Evolutionary conservation across 2,113 vertebrate genomes (phyloP).

Genomic region (Ageneiosus marmoratus): DNA sequence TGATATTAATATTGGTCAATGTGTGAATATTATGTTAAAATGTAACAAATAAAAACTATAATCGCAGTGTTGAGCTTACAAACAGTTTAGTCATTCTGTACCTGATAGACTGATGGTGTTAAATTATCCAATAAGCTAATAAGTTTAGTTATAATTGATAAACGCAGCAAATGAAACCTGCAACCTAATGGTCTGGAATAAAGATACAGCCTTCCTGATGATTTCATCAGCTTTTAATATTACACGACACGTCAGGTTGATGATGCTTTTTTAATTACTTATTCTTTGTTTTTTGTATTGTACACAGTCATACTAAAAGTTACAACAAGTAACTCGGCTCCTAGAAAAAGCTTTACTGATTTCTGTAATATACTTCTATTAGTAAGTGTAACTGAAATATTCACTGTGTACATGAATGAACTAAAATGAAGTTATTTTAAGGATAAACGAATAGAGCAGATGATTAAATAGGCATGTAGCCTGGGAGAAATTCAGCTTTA

Average conservation of each 20-base stretch:
- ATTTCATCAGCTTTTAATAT: background rate
- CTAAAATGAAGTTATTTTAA: background rate
- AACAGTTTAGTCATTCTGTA: background rate
- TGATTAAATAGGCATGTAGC: background rate
- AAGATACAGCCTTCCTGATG: background rate
- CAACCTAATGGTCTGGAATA: background rate
- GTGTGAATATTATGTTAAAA: background rate
- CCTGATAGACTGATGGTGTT: background rate
- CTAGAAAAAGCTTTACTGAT: background rate
- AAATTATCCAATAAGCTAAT: background rate
- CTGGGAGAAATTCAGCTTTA: conserved; percentile 1
- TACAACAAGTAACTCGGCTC: background rate
- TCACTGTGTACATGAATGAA: background rate
- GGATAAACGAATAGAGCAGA: background rate
- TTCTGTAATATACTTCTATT: background rate
- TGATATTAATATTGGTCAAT: background rate
- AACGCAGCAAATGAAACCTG: background rate
- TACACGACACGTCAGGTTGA: background rate
- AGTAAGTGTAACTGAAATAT: background rate
- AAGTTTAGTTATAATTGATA: background rate
- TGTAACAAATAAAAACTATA: background rate
- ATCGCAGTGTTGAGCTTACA: too few relatives aligned
- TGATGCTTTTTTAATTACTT: background rate
- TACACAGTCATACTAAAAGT: background rate
- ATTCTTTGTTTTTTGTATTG: background rate